Evolutionary conservation across 2,888 invertebrate genomes (phyloP).

Genomic region (Homarus gammarus): DNA sequence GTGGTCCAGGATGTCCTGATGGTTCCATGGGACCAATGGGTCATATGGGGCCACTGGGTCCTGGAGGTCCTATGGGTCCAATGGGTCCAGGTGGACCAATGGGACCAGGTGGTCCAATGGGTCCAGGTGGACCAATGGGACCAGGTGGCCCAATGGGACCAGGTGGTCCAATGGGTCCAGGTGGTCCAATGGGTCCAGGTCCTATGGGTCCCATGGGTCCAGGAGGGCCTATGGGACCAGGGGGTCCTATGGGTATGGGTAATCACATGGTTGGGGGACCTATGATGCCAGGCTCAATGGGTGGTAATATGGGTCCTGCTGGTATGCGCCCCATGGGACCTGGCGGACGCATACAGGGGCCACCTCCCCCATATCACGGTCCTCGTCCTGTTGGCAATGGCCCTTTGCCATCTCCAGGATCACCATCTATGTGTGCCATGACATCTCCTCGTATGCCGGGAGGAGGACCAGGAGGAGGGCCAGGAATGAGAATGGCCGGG

Average conservation of each 20-base stretch:
- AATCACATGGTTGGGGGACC: conserved; percentile 75
- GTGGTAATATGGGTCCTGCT: conserved; percentile 75
- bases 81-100: conserved; percentile 79
- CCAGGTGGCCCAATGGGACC: conserved; percentile 81
- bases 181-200: conserved; percentile 77
- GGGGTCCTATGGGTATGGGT: conserved; percentile 77
- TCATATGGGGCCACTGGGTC: conserved; percentile 85
- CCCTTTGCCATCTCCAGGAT: conserved; percentile 85
- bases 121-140: conserved; percentile 80
- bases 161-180: conserved; percentile 81
- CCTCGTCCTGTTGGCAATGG: conserved; percentile 85
- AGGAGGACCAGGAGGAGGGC: conserved; percentile 61
- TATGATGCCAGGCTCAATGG: conserved; percentile 76
- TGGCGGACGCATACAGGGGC: conserved; percentile 82
- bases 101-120: conserved; percentile 76
- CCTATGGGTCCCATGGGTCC: conserved; percentile 87
- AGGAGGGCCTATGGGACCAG: conserved; percentile 84
- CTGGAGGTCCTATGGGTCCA: conserved; percentile 80
- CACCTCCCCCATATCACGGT: conserved; percentile 89
- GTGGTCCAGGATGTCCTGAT: conserved; percentile 77
- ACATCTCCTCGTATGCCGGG: conserved; percentile 77
- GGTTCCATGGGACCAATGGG: conserved; percentile 81
- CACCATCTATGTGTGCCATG: conserved; percentile 75
- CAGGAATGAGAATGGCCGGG: conserved; percentile 66
- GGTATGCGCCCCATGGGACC: conserved; percentile 75